Percentiles rank a stretch among this genome's conserved stretches.
phyloP scores from a whole-genome alignment of 2,888 invertebrate species.

The Latrodectus elegans region DNA sequence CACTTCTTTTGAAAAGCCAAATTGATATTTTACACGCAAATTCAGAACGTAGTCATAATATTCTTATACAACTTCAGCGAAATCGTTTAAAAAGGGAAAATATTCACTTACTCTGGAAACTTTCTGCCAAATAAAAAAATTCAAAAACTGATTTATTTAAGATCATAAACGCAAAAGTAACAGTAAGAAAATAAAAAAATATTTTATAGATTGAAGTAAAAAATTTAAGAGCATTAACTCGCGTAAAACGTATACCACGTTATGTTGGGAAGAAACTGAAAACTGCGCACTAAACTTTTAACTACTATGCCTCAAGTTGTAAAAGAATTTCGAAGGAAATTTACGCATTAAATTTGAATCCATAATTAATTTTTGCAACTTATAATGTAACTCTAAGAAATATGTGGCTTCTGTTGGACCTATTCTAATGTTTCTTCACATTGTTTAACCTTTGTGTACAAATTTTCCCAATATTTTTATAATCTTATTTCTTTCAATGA shows the following conservation, averaged over 20 bases:
- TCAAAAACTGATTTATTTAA: not conserved
- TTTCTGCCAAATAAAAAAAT: not conserved
- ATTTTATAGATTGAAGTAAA: not conserved
- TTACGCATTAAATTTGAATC: not conserved
- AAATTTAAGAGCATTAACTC: conserved; percentile 1
- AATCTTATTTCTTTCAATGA: too few relatives aligned
- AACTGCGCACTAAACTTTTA: not conserved
- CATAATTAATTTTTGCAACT: not conserved
- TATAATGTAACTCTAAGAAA: too few relatives aligned
- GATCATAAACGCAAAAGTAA: conserved; percentile 2
- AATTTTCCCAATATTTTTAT: too few relatives aligned
- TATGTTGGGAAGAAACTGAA: not conserved
- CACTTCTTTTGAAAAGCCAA: too few relatives aligned
- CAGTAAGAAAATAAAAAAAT: not conserved
- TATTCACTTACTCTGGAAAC: not conserved
- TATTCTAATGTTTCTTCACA: too few relatives aligned
- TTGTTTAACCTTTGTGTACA: too few relatives aligned
- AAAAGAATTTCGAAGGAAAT: not conserved
- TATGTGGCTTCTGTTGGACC: too few relatives aligned
- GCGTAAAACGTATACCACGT: not conserved
- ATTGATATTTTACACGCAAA: too few relatives aligned
- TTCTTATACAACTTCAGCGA: too few relatives aligned
- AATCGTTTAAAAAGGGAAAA: too few relatives aligned
- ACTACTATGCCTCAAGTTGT: not conserved
- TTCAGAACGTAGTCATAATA: too few relatives aligned